Base-by-base conservation (phyloP, 53 echinoderm and acorn worm genomes). In the Holothuria leucospilota region DNA sequence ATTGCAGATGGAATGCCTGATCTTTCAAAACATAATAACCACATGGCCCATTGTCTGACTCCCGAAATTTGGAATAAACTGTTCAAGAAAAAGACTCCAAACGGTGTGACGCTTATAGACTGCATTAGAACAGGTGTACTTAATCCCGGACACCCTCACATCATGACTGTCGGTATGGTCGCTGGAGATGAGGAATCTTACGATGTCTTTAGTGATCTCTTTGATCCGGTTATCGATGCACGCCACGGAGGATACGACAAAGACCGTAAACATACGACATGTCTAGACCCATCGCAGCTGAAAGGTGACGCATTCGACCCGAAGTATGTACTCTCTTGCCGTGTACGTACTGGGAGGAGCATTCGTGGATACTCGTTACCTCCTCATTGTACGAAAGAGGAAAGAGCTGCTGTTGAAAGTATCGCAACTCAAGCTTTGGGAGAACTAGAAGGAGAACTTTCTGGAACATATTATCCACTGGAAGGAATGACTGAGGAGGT, bases 101-200 rank as follows among this genome's bases (percentile, higher is more conserved):
- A 88, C 27, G 93, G 93, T 21, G 91, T 65, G 75, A 91, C 90
- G 42, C 82, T 95, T 62, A 77, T 53, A 26, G 93, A 85, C 65
- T 91, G 89, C 81, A 97, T 95, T 64, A 62, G 85, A 14, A 97
- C 97, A 7, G 97, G 97, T 21, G 88, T 97, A 4, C 40, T 90
- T 59, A 97, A 97, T 71, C 97, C 95, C 62, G 97, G 97, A 27
- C 97, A 97, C 70, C 97, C 97, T 56, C 93, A 93, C 90, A 97
- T 97, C 88, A 97, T 97, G 97, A 97, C 95, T 7, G 97, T 97
- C 20, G 97, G 95, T 27, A 89, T 89, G 87, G 95, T 97, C 12
- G 97, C 97, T 20, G 95, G 97, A 29, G 95, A 95, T 83, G 95
- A 95, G 74, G 97, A 97, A 58, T 82, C 87, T 53, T 95, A 97